Evolutionary conservation across 2,113 vertebrate species (phyloP).

Genomic region (Etheostoma cragini): DNA sequence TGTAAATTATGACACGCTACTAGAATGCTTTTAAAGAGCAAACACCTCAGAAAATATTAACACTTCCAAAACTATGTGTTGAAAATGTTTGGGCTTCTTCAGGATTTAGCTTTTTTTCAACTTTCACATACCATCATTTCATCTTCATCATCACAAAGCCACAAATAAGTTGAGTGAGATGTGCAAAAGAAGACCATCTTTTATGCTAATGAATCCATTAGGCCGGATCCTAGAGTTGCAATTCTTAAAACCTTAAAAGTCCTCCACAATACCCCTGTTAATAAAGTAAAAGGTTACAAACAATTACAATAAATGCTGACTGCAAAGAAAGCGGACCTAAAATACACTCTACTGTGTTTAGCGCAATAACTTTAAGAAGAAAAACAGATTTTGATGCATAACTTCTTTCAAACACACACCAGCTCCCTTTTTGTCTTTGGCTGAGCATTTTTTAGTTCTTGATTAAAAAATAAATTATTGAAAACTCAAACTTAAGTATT

Average conservation of each 20-base stretch:
- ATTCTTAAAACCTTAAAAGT: neutral
- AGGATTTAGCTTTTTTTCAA: neutral
- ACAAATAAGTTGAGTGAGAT: neutral
- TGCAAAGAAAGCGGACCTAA: neutral
- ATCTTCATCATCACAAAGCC: conserved; percentile 5
- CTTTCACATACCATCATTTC: neutral
- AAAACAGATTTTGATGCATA: neutral
- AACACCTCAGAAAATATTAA: no score
- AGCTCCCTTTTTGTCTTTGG: neutral
- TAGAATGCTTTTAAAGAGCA: no score
- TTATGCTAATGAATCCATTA: neutral
- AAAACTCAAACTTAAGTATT: conserved; percentile 1
- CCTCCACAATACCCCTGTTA: neutral
- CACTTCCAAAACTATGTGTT: no score
- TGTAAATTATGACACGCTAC: no score
- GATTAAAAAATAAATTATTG: neutral
- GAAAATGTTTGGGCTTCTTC: neutral
- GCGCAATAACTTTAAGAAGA: neutral
- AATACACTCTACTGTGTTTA: neutral
- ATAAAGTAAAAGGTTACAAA: neutral
- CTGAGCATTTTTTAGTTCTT: neutral
- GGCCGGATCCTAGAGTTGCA: neutral
- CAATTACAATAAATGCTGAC: neutral
- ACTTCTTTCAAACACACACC: neutral
- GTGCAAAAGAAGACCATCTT: neutral